These are phyloP conservation scores for Drosophila mayaguana DNA, from an alignment of 2,888 invertebrate genomes.

Conservation along the genomic window DNA sequence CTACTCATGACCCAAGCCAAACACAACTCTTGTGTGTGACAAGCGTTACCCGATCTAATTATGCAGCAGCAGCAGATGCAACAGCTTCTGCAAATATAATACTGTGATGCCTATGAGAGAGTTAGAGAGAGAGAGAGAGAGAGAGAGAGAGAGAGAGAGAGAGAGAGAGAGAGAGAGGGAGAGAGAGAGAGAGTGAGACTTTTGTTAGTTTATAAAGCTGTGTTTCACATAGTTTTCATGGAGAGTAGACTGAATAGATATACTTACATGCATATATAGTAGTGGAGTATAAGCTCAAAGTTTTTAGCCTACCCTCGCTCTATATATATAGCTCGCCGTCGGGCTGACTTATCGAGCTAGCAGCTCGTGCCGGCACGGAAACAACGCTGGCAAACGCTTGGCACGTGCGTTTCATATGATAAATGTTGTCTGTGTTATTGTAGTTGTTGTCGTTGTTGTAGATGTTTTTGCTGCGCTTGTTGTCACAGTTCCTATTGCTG, in stretches of 20 bases:
- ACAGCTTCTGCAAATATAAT: constrained; percentile 34
- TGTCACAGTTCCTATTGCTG: background rate
- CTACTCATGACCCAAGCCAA: constrained; percentile 15
- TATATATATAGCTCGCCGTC: constrained; percentile 16
- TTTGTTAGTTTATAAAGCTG: background rate
- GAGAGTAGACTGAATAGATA: background rate
- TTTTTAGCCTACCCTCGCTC: constrained; percentile 27
- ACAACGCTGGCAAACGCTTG: constrained; percentile 71
- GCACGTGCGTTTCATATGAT: constrained; percentile 78
- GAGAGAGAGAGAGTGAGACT: background rate
- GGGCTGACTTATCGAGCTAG: constrained; percentile 54
- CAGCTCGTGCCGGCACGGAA: constrained; percentile 53
- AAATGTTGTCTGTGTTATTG: constrained; percentile 63
- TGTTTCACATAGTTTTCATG: background rate
- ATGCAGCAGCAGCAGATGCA: constrained; percentile 41
- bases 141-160: background rate
- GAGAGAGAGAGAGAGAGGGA: background rate
- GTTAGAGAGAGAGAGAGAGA: background rate
- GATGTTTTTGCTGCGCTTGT: background rate
- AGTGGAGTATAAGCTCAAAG: background rate
- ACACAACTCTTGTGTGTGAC: constrained; percentile 1
- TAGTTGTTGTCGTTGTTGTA: constrained; percentile 8
- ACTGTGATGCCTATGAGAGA: background rate
- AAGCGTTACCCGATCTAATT: constrained; percentile 37
- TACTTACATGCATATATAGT: no score